Evolutionary conservation across 2,797 vertebrate genomes (phyloP), one percentile per base, ranked within the genome.

Genomic region (Lepilemur ruficaudatus): DNA sequence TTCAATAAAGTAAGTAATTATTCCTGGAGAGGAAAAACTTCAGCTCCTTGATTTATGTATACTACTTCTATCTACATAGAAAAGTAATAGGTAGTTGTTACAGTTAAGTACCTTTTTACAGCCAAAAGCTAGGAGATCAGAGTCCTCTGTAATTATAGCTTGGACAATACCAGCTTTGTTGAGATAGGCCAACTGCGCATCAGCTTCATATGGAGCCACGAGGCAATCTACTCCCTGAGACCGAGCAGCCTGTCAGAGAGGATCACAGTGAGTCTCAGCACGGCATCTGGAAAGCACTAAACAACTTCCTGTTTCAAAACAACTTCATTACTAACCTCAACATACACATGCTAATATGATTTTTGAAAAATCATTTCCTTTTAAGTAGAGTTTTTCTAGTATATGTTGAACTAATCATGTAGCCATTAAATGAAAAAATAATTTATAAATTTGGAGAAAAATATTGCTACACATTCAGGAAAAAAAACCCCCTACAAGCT

Each of bases 171-270:
- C 99, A 57, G 73, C 98, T 97, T 99, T 99, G 96, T 98, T 99
- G 52, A 99, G 99, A 92, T 99, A 99, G 82, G 99, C 99, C 98
- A 99, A 55, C 98, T 99, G 99, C 55, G 99, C 99, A 94, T 99
- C 99, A 0, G 99, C 99, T 98, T 99, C 99, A 57, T 99, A 99
- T 0, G 99, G 99, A 70, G 99, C 99, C 96, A 99, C 99, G 2
- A 99, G 96, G 86, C 99, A 99, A 86, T 99, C 99, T 80, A 99
- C 98, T 1, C 99, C 99, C 90, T 98, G 99, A 0, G 97, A 94
- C 95, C 99, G 98, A 0, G 99, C 99, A 84, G 98, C 99, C 99
- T 99, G 97, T 2, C 61, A 3, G 32, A 18, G 88, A 85, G 70
- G 79, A 43, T 17, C 46, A 35, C 5, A 5, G 32, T 73, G 10